phyloP scores from a whole-genome alignment of 2,797 vertebrate species.

The Petrocephalus schoutedeni region DNA sequence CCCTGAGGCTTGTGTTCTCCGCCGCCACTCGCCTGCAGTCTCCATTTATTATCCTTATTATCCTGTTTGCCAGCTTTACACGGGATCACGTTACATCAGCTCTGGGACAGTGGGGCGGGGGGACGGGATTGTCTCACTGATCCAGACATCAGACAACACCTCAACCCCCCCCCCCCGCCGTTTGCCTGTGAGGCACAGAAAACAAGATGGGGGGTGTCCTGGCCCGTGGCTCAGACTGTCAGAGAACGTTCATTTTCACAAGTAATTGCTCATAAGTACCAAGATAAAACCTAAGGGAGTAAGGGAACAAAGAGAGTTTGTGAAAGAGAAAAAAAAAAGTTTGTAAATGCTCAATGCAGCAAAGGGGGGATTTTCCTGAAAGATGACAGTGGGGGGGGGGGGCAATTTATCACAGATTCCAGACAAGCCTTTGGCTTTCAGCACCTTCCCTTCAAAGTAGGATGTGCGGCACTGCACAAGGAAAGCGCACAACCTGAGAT shows the following conservation, averaged over 20 bases:
- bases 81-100: slow-evolving; percentile 56
- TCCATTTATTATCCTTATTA: slow-evolving; percentile 53
- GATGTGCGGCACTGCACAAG: slow-evolving; percentile 20
- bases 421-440: slow-evolving; percentile 41
- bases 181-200: slow-evolving; percentile 49
- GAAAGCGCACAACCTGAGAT: not conserved
- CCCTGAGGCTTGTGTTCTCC: slow-evolving; percentile 43
- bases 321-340: slow-evolving; percentile 48
- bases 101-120: slow-evolving; percentile 29
- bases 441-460: slow-evolving; percentile 29
- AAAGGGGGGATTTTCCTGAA: slow-evolving; percentile 68
- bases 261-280: slow-evolving; percentile 63
- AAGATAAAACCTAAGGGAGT: slow-evolving; percentile 57
- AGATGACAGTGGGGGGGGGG: slow-evolving; percentile 55
- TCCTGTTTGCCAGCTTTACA: slow-evolving; percentile 65
- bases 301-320: slow-evolving; percentile 61
- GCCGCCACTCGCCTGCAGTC: slow-evolving; percentile 51
- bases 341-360: slow-evolving; percentile 52
- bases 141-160: slow-evolving; percentile 55
- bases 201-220: slow-evolving; percentile 20
- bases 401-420: slow-evolving; percentile 44
- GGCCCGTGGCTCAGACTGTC: slow-evolving; percentile 45
- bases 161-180: slow-evolving; percentile 26
- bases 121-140: slow-evolving; percentile 6
- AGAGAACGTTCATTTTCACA: slow-evolving; percentile 54